Evolutionary conservation across 2,113 vertebrate species (phyloP).

Genomic region (Varanus komodoensis): DNA sequence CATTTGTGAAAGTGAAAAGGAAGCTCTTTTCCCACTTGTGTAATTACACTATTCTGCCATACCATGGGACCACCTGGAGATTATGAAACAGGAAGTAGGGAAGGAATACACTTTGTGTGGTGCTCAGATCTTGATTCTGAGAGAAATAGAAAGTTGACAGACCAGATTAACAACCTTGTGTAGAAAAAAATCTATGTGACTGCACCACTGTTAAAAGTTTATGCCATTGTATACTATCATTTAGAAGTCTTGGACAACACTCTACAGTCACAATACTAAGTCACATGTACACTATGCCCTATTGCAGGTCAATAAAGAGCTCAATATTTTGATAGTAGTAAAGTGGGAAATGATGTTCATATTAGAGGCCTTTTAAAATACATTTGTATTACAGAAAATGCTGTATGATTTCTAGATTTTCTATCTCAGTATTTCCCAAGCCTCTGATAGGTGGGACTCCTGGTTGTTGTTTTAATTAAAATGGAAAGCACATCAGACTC

Average conservation of each 20-base stretch:
- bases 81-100: too few species aligned
- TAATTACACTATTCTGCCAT: too few species aligned
- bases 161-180: too few species aligned
- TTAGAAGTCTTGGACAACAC: not conserved
- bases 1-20: too few species aligned
- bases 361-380: constrained; percentile 35
- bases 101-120: too few species aligned
- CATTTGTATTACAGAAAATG: not conserved
- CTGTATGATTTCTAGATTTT: constrained; percentile 33
- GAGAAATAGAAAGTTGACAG: too few species aligned
- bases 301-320: not conserved
- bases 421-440: not conserved
- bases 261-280: not conserved
- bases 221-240: constrained; percentile 1
- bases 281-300: not conserved
- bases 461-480: not conserved
- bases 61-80: too few species aligned
- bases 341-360: constrained; percentile 42
- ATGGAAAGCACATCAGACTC: not conserved
- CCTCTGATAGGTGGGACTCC: not conserved
- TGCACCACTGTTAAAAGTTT: constrained; percentile 17
- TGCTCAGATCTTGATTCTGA: too few species aligned
- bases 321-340: not conserved
- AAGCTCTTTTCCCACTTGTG: too few species aligned
- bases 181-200: not conserved